Conservation (phyloP, 2,888 invertebrate genomes). For the Aplocera efformata region DNA sequence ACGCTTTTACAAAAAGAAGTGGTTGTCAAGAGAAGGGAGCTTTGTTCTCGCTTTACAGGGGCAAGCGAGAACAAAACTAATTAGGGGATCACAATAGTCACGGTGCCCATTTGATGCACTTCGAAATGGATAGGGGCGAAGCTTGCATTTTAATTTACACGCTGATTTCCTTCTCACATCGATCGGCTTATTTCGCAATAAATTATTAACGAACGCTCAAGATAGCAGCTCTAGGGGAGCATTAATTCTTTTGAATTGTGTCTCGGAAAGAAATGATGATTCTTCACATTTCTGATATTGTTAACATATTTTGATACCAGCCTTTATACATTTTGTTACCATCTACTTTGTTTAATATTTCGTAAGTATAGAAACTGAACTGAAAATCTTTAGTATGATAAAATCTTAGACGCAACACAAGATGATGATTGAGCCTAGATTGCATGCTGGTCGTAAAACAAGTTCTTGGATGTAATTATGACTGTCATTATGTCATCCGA, state of each 20-base stretch:
- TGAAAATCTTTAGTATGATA: neutral
- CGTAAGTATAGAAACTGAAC: neutral
- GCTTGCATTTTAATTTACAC: neutral
- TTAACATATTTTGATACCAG: too few species aligned
- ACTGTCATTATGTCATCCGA: conserved; percentile 31
- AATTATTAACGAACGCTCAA: too few species aligned
- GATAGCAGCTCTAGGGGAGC: too few species aligned
- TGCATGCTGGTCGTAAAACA: conserved; percentile 20
- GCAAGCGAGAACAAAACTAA: conserved; percentile 48
- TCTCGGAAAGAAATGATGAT: too few species aligned
- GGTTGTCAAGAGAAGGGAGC: conserved; percentile 17
- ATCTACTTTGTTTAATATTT: too few species aligned
- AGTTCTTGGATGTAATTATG: conserved; percentile 9
- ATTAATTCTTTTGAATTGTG: too few species aligned
- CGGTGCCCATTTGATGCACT: conserved; percentile 36
- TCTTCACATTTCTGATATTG: too few species aligned
- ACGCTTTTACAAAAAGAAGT: neutral
- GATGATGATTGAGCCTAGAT: conserved; percentile 7
- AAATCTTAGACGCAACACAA: neutral
- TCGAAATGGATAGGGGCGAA: conserved; percentile 33
- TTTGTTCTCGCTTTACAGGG: too few species aligned
- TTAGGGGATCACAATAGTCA: conserved; percentile 59
- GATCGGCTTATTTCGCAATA: too few species aligned
- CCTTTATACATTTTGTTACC: too few species aligned
- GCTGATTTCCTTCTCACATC: too few species aligned